Evolutionary conservation across 2,113 vertebrate genomes (phyloP), one percentile per base, ranked within the genome.

Genomic region (Trematocara unimaculatum): DNA sequence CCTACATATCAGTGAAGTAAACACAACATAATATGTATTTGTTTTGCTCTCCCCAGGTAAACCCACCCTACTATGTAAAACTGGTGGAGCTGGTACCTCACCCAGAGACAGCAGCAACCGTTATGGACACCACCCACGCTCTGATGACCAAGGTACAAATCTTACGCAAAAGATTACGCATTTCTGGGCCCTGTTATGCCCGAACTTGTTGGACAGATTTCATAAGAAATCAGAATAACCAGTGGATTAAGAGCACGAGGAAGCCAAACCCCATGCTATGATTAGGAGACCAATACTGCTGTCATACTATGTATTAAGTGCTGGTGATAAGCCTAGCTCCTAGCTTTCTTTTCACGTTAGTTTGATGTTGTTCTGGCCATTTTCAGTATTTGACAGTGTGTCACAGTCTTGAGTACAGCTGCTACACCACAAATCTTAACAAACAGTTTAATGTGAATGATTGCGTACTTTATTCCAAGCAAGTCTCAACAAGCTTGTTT

Each of bases 11-110:
- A 47, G 14, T 58, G 45, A 62, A 6, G 12, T 82, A 47, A 79
- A 64, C 1, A 33, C 14, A 40, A 17, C 10, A 10, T 53, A 11
- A 33, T 74, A 6, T 40, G 4, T 33, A 8, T 18, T 51, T 33
- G 4, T 77, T n/a, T 55, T 82, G 15, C 53, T 42, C 5, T 80
- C 12, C 70, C 45, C 83, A 99, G 98, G 98, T 99, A 64, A 99
- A 99, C 89, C 99, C 99, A 2, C 98, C 98, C 2, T 99, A 99
- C 88, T 97, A 96, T 17, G 97, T 99, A 14, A 98, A 97, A 0
- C 93, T 99, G 96, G 98, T 99, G 88, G 98, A 99, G 96, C 96
- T 99, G 94, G 97, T 99, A 56, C 99, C 98, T 84, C 99, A 99
- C 94, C 97, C 97, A 3, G 97, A 99, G 92, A 99, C 98, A 0